Percentiles rank a stretch among this genome's conserved stretches.
phyloP scores from a whole-genome alignment of 1,140 invertebrate species.

The Apis florea region DNA sequence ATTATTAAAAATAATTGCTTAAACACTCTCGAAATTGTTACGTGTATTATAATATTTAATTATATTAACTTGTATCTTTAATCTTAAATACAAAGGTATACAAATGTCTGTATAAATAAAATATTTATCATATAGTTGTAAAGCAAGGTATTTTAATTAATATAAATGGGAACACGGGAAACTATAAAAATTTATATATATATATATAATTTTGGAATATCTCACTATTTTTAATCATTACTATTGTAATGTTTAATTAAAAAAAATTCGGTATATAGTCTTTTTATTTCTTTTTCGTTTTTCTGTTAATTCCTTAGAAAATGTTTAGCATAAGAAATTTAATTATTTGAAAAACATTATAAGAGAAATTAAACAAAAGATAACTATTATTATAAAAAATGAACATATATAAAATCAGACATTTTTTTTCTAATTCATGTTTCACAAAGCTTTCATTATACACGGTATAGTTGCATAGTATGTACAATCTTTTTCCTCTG shows the following conservation, averaged over 20 bases:
- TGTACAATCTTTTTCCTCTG: conserved; percentile 37
- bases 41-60: conserved; percentile 29
- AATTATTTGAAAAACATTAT: not conserved
- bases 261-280: not conserved
- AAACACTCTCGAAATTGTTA: conserved; percentile 19
- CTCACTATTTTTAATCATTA: conserved; percentile 8
- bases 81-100: conserved; percentile 50
- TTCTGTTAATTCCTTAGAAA: not conserved
- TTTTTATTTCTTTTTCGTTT: too few species aligned
- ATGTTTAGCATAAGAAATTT: not conserved
- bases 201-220: conserved; percentile 22
- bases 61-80: conserved; percentile 44
- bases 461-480: conserved; percentile 46
- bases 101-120: conserved; percentile 42
- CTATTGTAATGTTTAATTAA: not conserved
- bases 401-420: conserved; percentile 44
- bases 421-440: conserved; percentile 50
- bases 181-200: conserved; percentile 42
- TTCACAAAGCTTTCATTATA: conserved; percentile 53
- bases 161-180: conserved; percentile 27
- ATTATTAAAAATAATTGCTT: conserved; percentile 1
- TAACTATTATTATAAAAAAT: conserved; percentile 31
- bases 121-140: conserved; percentile 30
- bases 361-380: conserved; percentile 22
- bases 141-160: conserved; percentile 34